These are phyloP conservation scores for Xyliphius kryptos DNA, from an alignment of 2,113 vertebrate genomes.

Conservation along the genomic window DNA sequence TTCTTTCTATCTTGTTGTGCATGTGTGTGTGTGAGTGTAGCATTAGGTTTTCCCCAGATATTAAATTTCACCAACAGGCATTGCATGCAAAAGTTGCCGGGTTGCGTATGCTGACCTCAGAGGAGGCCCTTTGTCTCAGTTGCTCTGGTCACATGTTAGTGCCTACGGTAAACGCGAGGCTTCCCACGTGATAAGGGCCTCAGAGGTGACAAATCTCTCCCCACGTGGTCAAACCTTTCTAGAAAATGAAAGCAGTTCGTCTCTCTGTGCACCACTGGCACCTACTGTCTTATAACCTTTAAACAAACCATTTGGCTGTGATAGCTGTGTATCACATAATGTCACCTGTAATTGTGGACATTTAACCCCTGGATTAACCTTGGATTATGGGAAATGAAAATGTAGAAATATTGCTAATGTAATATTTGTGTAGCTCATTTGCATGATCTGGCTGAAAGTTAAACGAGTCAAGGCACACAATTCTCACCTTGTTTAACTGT, in stretches of 20 bases:
- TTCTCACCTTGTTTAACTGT: conserved; percentile 15
- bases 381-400: not conserved
- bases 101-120: conserved; percentile 31
- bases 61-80: conserved; percentile 25
- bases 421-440: no score
- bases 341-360: not conserved
- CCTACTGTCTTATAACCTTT: conserved; percentile 18
- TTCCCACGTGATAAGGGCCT: no score
- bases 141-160: conserved; percentile 5
- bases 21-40: conserved; percentile 20
- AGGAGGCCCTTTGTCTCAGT: conserved; percentile 32
- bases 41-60: conserved; percentile 19
- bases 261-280: not conserved
- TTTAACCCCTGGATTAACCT: not conserved
- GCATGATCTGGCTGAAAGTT: conserved; percentile 1
- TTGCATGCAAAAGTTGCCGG: conserved; percentile 33
- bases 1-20: not conserved
- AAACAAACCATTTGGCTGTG: conserved; percentile 14
- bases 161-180: conserved; percentile 11
- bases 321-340: not conserved
- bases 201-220: not conserved
- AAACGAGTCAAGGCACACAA: conserved; percentile 4
- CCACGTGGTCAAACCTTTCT: conserved; percentile 1
- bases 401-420: conserved; percentile 2
- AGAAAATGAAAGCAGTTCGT: conserved; percentile 20